These are phyloP conservation scores for Reticulitermes lucifugus DNA, from an alignment of 2,888 invertebrate species.

Conservation along the genomic window DNA sequence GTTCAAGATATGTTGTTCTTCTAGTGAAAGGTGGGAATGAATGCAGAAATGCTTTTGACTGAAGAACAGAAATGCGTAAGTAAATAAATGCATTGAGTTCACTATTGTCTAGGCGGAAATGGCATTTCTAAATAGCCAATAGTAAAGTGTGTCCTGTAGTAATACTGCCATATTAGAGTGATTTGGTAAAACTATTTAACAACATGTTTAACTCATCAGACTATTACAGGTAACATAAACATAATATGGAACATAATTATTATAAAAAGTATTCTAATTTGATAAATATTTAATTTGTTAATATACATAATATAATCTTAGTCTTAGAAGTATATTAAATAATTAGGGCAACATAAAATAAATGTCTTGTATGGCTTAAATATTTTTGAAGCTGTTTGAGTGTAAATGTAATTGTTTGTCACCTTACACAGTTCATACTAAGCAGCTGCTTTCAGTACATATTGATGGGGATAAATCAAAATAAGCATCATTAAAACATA, in stretches of 20 bases:
- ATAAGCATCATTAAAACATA: not conserved
- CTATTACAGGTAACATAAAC: not conserved
- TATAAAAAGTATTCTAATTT: slow-evolving; percentile 4
- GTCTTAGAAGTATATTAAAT: not conserved
- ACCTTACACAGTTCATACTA: slow-evolving; percentile 7
- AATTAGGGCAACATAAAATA: not conserved
- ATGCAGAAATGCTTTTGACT: not conserved
- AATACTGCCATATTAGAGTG: slow-evolving; percentile 2
- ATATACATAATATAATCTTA: slow-evolving; percentile 10
- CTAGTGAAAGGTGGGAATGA: not conserved
- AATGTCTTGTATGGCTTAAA: slow-evolving; percentile 14
- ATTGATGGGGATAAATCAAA: not conserved
- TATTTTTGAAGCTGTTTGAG: slow-evolving; percentile 35
- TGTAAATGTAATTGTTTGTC: slow-evolving; percentile 1
- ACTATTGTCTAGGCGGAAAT: not conserved
- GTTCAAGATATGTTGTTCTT: too few species aligned
- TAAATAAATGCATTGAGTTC: not conserved
- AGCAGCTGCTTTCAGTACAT: not conserved
- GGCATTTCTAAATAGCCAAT: not conserved
- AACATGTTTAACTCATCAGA: not conserved
- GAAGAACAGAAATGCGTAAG: not conserved
- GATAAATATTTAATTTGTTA: slow-evolving; percentile 21
- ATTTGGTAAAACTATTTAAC: not conserved
- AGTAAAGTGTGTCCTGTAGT: not conserved
- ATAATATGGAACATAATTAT: not conserved